phyloP scores from a whole-genome alignment of 2,888 invertebrate species.

The Nemotelus pantherinus region DNA sequence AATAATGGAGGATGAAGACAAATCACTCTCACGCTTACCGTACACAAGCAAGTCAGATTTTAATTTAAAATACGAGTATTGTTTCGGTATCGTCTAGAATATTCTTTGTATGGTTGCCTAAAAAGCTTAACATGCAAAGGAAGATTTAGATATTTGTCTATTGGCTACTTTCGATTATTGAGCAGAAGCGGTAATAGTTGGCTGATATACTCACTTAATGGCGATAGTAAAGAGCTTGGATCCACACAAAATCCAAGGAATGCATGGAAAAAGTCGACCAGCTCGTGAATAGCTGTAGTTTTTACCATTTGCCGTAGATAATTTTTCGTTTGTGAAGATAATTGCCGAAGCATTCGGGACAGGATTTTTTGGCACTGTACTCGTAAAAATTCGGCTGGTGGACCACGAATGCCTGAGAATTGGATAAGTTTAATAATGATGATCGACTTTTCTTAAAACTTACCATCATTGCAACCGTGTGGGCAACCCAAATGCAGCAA shows the following conservation, averaged over 20 bases:
- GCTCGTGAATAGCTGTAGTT: slow-evolving; percentile 79
- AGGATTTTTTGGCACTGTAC: slow-evolving; percentile 86
- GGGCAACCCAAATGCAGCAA: slow-evolving; percentile 92
- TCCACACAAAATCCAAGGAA: slow-evolving; percentile 96
- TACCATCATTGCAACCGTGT: slow-evolving; percentile 88
- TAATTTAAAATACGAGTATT: no score
- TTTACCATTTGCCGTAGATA: slow-evolving; percentile 79
- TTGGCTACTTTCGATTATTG: slow-evolving; percentile 29
- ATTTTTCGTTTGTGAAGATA: slow-evolving; percentile 66
- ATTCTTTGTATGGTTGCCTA: slow-evolving; percentile 43
- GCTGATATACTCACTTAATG: slow-evolving; percentile 76
- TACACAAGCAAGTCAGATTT: no score
- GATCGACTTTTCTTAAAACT: slow-evolving; percentile 31
- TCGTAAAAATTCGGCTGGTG: slow-evolving; percentile 89
- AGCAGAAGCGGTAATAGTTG: neutral
- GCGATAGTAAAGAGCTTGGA: slow-evolving; percentile 84
- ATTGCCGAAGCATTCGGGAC: slow-evolving; percentile 76
- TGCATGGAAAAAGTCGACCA: slow-evolving; percentile 94
- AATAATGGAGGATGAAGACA: no score
- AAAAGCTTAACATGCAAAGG: slow-evolving; percentile 44
- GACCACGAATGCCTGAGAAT: slow-evolving; percentile 72
- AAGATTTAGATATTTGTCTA: slow-evolving; percentile 30
- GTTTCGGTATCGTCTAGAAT: neutral
- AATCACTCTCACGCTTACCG: no score
- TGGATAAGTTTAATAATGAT: neutral